Conservation (phyloP, 2,113 vertebrate genomes). For the Platichthys flesus region DNA sequence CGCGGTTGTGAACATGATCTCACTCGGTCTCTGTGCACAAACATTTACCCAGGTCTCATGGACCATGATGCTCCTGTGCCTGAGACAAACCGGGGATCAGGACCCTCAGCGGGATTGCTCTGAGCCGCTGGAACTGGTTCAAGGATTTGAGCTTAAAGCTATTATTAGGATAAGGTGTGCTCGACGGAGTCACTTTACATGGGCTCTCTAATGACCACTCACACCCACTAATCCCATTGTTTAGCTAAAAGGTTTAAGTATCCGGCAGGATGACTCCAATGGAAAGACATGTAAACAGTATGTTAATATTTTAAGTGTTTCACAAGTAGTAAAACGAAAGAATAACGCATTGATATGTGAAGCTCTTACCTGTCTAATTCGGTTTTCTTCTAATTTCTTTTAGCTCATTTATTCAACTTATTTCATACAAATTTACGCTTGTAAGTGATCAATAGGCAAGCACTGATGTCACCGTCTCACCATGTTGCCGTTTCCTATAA, state of each 20-base stretch:
- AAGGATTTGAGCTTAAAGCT: conserved; percentile 57
- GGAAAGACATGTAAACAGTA: background rate
- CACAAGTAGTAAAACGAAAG: background rate
- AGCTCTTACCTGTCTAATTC: background rate
- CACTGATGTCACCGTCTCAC: conserved; percentile 10
- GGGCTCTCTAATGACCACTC: conserved; percentile 42
- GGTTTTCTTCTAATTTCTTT: background rate
- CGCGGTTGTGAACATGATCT: conserved; percentile 48
- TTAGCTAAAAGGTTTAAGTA: conserved; percentile 7
- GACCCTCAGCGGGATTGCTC: conserved; percentile 51
- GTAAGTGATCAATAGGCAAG: conserved; percentile 14
- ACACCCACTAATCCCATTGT: conserved; percentile 25
- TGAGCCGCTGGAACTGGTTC: conserved; percentile 66
- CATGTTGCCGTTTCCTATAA: conserved; percentile 33
- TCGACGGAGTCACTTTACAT: conserved; percentile 42
- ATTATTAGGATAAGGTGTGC: conserved; percentile 59
- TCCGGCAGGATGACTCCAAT: conserved; percentile 1
- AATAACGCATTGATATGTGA: background rate
- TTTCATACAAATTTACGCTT: conserved; percentile 12
- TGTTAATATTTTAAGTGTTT: background rate
- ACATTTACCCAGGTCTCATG: conserved; percentile 74
- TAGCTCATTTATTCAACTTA: background rate
- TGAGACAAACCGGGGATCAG: conserved; percentile 53
- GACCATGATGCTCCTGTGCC: conserved; percentile 53
- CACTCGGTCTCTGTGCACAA: conserved; percentile 68